Percentiles rank a stretch among this genome's conserved stretches.
Evolutionary conservation across 2,797 vertebrate species (phyloP).

Genomic region (Acanthis flammea): DNA sequence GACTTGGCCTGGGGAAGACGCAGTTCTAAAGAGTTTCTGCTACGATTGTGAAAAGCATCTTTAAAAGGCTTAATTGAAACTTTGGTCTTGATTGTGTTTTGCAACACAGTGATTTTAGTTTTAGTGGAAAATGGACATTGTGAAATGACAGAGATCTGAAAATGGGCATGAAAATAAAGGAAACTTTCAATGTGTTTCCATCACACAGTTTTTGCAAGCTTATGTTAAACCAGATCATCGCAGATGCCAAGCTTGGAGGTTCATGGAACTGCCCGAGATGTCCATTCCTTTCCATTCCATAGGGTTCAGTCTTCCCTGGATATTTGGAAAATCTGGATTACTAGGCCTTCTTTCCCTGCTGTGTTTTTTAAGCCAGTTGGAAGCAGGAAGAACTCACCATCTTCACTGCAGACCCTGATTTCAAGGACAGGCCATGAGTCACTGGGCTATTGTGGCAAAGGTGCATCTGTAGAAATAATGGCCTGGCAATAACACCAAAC

Average conservation of each 20-base stretch:
- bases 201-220: background rate
- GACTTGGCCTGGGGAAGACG: background rate
- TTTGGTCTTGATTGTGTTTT: slow-evolving; percentile 29
- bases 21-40: background rate
- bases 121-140: slow-evolving; percentile 10
- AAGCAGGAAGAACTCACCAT: background rate
- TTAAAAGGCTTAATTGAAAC: background rate
- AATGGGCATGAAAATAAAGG: slow-evolving; percentile 26
- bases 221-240: background rate
- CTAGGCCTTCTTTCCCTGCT: background rate
- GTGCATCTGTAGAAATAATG: background rate
- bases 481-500: background rate
- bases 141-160: slow-evolving; percentile 31
- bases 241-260: background rate
- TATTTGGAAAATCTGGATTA: background rate
- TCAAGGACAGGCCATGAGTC: background rate
- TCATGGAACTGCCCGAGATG: background rate
- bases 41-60: background rate
- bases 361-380: background rate
- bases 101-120: background rate
- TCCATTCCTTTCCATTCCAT: background rate
- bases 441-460: background rate
- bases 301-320: accelerated
- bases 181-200: background rate
- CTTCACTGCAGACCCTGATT: background rate